Conservation (phyloP, 37 sponge, comb jelly and placozoan genomes). For the Agelas oroides region DNA sequence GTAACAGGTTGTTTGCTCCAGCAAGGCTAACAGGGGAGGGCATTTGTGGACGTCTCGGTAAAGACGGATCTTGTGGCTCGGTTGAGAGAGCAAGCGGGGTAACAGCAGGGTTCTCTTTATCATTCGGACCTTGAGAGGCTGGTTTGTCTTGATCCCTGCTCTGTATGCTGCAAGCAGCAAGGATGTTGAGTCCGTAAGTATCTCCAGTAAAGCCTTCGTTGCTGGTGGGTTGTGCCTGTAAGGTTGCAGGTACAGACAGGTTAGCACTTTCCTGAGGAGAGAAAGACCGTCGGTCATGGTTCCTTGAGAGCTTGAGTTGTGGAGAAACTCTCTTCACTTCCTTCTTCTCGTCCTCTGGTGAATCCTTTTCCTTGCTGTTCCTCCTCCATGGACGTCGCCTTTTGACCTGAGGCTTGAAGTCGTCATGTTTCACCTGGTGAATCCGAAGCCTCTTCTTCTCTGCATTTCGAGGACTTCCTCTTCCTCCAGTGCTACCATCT, state of each 20-base stretch:
- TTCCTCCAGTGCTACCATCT: neutral
- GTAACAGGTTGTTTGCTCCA: slow-evolving; percentile 37
- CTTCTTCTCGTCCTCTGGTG: neutral
- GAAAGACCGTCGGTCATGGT: neutral
- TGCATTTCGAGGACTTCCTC: neutral
- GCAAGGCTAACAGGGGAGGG: slow-evolving; percentile 45
- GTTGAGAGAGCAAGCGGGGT: neutral
- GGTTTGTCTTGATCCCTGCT: neutral
- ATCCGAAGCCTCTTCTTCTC: slow-evolving; percentile 53
- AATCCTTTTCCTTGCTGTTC: neutral
- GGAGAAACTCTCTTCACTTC: slow-evolving; percentile 5
- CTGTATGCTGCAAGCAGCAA: slow-evolving; percentile 48
- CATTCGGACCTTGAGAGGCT: neutral
- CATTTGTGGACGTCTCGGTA: neutral
- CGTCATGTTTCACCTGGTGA: slow-evolving; percentile 54
- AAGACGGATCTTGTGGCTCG: neutral
- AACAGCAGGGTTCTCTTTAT: neutral
- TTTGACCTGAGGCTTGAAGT: slow-evolving; percentile 37
- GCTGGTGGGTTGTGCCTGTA: neutral
- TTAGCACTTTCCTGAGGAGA: neutral
- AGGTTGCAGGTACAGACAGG: neutral
- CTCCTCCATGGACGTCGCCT: slow-evolving; percentile 12
- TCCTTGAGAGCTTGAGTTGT: neutral
- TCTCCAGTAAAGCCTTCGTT: neutral
- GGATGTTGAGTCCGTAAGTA: slow-evolving; percentile 42